Evolutionary conservation across 2,797 vertebrate species (phyloP), one percentile per base, ranked within the genome.

Genomic region (Chelon auratus): DNA sequence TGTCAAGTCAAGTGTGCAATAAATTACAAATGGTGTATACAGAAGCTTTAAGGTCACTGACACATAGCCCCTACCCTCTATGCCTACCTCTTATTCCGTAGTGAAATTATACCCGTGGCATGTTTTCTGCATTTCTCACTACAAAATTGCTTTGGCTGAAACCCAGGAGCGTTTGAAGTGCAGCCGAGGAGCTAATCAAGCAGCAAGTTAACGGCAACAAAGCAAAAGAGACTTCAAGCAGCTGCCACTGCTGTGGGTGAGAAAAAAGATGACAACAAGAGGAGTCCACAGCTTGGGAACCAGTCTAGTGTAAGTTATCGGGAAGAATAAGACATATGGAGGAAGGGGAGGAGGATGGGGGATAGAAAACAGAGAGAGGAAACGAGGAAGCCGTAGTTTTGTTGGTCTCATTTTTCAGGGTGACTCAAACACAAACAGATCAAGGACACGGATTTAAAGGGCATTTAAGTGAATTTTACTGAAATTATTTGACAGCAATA

Each of bases 41-140:
- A 80, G 67, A 86, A 77, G 81, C 69, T 84, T 84, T 89, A 84
- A 81, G 82, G 84, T 90, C 85, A 86, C 74, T 84, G 74, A 83
- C 86, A 86, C 69, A 69, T n/a, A 59, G 51, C 57, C 55, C 50
- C 47, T 18, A 2, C 36, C n/a, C 62, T 45, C 40, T 17, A 69
- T 51, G 68, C 57, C 72, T 70, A 67, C 66, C 68, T 82, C 71
- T 86, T 70, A 78, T 72, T 81, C 72, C 81, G 84, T 53, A 33
- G 70, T 79, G 80, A 88, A 81, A 86, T 87, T 85, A 86, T 62
- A 90, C 81, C 72, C 64, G 24, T 89, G 82, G 76, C 80, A 72
- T 75, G 65, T 81, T 86, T 85, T 81, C 84, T 78, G 72, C 72
- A 70, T 87, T 82, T 86, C 71, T 77, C 80, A 74, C 78, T 37